Evolutionary conservation across 2,113 vertebrate species (phyloP), one percentile per base, ranked within the genome.

Genomic region (Uropsilus gracilis): DNA sequence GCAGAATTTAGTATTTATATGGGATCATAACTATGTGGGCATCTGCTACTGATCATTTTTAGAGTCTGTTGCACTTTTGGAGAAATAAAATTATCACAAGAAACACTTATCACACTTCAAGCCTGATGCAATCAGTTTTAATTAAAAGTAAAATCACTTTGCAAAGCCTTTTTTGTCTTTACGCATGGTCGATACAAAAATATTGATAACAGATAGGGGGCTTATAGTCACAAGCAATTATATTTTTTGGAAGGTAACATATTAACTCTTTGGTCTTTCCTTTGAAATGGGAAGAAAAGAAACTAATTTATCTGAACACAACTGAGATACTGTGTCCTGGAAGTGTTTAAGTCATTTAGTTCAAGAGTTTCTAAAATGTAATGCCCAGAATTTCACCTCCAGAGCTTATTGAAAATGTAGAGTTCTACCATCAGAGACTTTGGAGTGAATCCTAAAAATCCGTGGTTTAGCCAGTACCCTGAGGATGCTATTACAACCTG

Each of bases 171-270:
- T 46, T 89, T 4, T 34, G 53, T 11, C n/a, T 88, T 73, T 90
- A 28, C n/a, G n/a, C n/a, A n/a, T 72, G 55, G 76, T 64, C 44
- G 50, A 53, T 53, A 53, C 20, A 53, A 53, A 18, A 53, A 53
- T 73, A 77, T 5, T 0, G 76, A 13, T 81, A 57, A 61, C 63
- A 77, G 30, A 16, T 69, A 66, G 18, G 3, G 5, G 83, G 2
- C 61, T 88, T 42, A 32, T 63, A 89, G 30, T 66, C 48, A 42
- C 8, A 55, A 24, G 39, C n/a, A 84, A 6, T 68, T 83, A 20
- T 32, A 75, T 86, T 94, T 92, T 57, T 28, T 78, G 75, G 18
- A 92, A 77, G 75, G 75, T 63, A 89, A 82, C 88, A 69, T 78
- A 66, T 55, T 93, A 59, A 7, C 7, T 68, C 30, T 80, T 87